A percentile compares a stretch with the other conserved stretches of the same genome.
These are phyloP conservation scores for Phortica okadai DNA, from an alignment of 2,888 invertebrate genomes.

Conservation along the genomic window DNA sequence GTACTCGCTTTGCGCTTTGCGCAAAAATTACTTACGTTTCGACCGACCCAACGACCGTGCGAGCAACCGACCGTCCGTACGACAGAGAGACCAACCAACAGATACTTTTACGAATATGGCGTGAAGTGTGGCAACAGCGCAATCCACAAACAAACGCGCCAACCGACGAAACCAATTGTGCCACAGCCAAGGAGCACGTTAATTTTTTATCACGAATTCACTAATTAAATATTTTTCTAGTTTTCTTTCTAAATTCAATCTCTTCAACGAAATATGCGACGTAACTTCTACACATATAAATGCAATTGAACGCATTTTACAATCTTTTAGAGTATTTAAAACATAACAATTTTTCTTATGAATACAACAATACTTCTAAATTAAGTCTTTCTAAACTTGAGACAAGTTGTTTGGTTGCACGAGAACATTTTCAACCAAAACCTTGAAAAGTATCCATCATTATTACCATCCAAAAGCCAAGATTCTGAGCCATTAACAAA, in stretches of 20 bases:
- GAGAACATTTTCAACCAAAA: too few species aligned
- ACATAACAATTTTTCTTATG: too few species aligned
- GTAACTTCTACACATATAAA: too few species aligned
- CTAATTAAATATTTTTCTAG: conserved; percentile 55
- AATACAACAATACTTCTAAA: too few species aligned
- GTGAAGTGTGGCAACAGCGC: conserved; percentile 61
- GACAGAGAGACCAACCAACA: conserved; percentile 1
- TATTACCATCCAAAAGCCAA: too few species aligned
- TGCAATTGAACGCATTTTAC: too few species aligned
- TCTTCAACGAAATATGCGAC: too few species aligned
- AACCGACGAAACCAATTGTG: conserved; percentile 9
- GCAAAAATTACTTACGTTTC: conserved; percentile 15
- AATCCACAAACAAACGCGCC: conserved; percentile 14
- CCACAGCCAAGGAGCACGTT: conserved; percentile 13
- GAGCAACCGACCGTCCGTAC: background rate
- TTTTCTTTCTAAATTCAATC: conserved; percentile 20
- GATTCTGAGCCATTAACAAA: too few species aligned
- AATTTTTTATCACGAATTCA: conserved; percentile 52
- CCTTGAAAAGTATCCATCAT: too few species aligned
- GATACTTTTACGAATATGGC: conserved; percentile 8
- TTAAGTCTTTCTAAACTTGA: too few species aligned
- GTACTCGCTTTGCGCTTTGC: conserved; percentile 16
- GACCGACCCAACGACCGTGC: background rate
- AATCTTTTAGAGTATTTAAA: too few species aligned
- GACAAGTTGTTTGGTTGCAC: too few species aligned